phyloP scores from a whole-genome alignment of 2,888 invertebrate species.

The Philopedon plagiatum region DNA sequence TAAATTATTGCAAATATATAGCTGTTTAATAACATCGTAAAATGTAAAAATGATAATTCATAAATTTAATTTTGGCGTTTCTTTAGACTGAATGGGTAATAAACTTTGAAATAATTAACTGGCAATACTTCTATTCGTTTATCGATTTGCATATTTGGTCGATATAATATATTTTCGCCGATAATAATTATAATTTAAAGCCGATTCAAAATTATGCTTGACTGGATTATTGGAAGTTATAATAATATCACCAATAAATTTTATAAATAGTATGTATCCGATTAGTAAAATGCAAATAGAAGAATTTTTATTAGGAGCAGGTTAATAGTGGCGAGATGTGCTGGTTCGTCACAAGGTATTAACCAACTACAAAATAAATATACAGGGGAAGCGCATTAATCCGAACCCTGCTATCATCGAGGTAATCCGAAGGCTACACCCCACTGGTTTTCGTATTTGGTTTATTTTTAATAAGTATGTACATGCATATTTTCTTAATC shows the following conservation, averaged over 20 bases:
- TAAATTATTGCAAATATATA: slow-evolving; percentile 24
- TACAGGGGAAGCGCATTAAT: too few relatives aligned
- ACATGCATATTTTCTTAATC: too few relatives aligned
- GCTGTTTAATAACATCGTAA: slow-evolving; percentile 27
- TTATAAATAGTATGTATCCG: not conserved
- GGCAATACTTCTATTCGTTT: slow-evolving; percentile 1
- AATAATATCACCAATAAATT: not conserved
- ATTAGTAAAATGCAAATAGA: not conserved
- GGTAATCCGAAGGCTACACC: too few relatives aligned
- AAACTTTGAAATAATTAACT: slow-evolving; percentile 36
- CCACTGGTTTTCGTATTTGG: too few relatives aligned
- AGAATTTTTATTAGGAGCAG: not conserved
- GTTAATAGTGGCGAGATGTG: too few relatives aligned
- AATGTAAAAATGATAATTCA: slow-evolving; percentile 19
- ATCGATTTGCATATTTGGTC: slow-evolving; percentile 32
- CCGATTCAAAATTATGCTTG: slow-evolving; percentile 7
- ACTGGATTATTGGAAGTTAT: not conserved
- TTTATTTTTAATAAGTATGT: too few relatives aligned
- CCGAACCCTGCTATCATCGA: too few relatives aligned
- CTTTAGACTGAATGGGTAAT: slow-evolving; percentile 21
- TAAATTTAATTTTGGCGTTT: slow-evolving; percentile 22
- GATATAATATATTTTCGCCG: slow-evolving; percentile 23
- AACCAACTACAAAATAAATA: too few relatives aligned
- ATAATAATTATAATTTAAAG: slow-evolving; percentile 12
- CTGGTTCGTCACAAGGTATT: too few relatives aligned